phyloP scores from a whole-genome alignment of 35 echinoderm and acorn worm species.

The Heliocidaris tuberculata region DNA sequence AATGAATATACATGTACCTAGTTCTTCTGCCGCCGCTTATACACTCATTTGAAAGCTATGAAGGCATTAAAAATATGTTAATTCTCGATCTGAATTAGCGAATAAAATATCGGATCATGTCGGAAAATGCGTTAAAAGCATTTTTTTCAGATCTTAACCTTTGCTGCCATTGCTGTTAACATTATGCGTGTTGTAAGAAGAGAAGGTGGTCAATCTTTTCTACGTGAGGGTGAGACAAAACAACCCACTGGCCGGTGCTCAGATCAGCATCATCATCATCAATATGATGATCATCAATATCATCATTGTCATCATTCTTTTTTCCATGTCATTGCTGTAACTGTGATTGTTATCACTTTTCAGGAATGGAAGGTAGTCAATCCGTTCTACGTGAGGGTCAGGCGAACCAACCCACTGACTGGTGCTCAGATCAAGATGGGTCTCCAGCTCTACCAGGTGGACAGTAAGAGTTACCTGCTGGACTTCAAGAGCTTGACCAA shows the following conservation, averaged over 20 bases:
- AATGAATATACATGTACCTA: no score
- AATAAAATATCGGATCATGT: no score
- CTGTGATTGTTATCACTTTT: neutral
- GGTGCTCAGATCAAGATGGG: slow-evolving; percentile 79
- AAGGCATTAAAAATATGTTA: no score
- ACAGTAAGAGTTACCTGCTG: slow-evolving; percentile 92
- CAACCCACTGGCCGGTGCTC: slow-evolving; percentile 58
- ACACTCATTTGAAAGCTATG: no score
- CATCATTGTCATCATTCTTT: no score
- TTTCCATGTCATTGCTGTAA: neutral
- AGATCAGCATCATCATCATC: neutral
- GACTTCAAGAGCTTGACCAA: slow-evolving; percentile 96
- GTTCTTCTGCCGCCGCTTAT: no score
- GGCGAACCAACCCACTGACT: slow-evolving; percentile 64
- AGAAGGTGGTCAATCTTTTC: slow-evolving; percentile 90
- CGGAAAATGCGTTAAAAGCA: no score
- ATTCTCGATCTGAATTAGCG: no score
- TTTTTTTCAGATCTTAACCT: no score
- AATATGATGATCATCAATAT: neutral
- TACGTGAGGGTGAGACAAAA: slow-evolving; percentile 69
- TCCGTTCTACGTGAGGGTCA: slow-evolving; percentile 85
- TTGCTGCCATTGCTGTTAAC: no score
- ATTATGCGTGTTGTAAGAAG: slow-evolving; percentile 43
- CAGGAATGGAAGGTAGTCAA: slow-evolving; percentile 96
- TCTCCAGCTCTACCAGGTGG: slow-evolving; percentile 93